Evolutionary conservation across 2,888 invertebrate genomes (phyloP), one percentile per base, ranked within the genome.

Genomic region (Metallyticus violacea): DNA sequence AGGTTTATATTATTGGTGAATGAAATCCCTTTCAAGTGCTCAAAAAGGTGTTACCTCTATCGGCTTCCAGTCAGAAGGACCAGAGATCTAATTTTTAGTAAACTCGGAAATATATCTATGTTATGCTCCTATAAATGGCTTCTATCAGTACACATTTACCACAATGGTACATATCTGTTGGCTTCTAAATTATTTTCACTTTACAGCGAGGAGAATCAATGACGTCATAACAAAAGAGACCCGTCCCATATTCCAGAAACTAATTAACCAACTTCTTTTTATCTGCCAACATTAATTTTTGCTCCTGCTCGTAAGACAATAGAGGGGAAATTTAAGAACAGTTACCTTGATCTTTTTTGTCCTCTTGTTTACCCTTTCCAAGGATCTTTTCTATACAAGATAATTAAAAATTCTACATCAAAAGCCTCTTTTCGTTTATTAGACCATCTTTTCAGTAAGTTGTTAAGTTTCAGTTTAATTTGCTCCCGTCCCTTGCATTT

Each of bases 341-440:
- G 40, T 15, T 62, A 62, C 40, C 40, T 62, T 62, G 40, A 62
- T 62, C 40, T 62, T 62, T 62, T 22, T 62, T 15, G 2, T 15
- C 22, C 22, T 62, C 22, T 62, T 62, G 40, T 62, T 62, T 62
- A 29, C 77, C 29, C 40, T 25, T 83, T 77, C 83, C 29, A 62
- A 29, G 26, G 26, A 85, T 29, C 29, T 77, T 79, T 83, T 83
- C 62, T 83, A 82, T 79, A 27, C 83, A 83, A 81, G 22, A 83
- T 86, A 86, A 86, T 86, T 86, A 86, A 86, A 83, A 82, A 78
- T 79, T 78, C 40, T 79, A 85, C 85, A 78, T 83, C 79, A 30
- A 86, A 83, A 40, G 77, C 78, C 40, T 40, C 62, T 62, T 81
- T 79, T 30, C 25, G 79, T 79, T 86, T 86, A 79, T 30, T 82